Evolutionary conservation across 2,113 vertebrate genomes (phyloP).

Genomic region (Sinocyclocheilus anshuiensis): DNA sequence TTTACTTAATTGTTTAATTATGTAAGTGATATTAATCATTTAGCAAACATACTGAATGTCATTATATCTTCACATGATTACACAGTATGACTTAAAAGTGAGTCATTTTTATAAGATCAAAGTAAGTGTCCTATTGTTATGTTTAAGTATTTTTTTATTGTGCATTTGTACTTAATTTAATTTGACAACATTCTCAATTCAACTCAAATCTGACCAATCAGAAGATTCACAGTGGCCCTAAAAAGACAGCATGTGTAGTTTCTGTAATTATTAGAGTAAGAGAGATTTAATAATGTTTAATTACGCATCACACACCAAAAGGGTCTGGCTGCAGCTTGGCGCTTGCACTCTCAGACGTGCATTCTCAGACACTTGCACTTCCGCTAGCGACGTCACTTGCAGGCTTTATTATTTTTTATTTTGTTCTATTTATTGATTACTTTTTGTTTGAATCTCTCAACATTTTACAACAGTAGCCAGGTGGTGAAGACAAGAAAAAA

Average conservation of each 20-base stretch:
- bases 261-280: not conserved
- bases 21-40: not conserved
- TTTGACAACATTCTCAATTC: not conserved
- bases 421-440: too few relatives aligned
- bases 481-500: too few relatives aligned
- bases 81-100: too few relatives aligned
- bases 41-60: not conserved
- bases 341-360: too few relatives aligned
- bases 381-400: too few relatives aligned
- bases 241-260: not conserved
- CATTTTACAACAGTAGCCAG: too few relatives aligned
- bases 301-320: too few relatives aligned
- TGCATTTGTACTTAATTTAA: not conserved
- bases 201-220: too few relatives aligned
- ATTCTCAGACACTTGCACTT: too few relatives aligned
- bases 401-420: too few relatives aligned
- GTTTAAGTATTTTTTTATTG: not conserved
- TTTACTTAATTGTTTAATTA: not conserved
- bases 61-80: not conserved
- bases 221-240: not conserved
- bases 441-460: too few relatives aligned
- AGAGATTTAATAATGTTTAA: constrained; percentile 8
- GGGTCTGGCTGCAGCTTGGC: too few relatives aligned
- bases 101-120: not conserved
- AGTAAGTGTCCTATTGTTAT: not conserved